Evolutionary conservation across 2,888 invertebrate species (phyloP).

Genomic region (Chrysolina oricalcia): DNA sequence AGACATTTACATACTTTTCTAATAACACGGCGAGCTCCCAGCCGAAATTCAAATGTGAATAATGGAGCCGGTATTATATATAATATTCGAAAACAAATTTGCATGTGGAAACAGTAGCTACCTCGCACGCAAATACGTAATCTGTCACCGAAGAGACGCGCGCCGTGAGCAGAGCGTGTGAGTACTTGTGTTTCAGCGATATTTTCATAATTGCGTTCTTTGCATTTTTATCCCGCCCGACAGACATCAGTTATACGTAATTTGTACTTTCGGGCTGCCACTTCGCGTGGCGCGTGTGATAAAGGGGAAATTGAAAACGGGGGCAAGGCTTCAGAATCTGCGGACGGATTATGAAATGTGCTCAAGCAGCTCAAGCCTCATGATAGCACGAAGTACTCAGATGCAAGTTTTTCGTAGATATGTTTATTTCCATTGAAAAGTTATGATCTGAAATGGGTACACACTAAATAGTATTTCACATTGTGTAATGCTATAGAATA

Average conservation of each 20-base stretch:
- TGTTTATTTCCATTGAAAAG: no score
- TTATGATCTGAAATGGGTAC: no score
- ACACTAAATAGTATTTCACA: no score
- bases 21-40: slow-evolving; percentile 40
- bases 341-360: not conserved
- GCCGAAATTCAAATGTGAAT: slow-evolving; percentile 48
- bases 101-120: slow-evolving; percentile 60
- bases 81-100: slow-evolving; percentile 62
- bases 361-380: no score
- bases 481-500: no score
- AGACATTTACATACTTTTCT: slow-evolving; percentile 49
- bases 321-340: not conserved
- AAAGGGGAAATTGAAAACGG: slow-evolving; percentile 1
- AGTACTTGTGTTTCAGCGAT: slow-evolving; percentile 60
- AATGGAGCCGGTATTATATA: slow-evolving; percentile 51
- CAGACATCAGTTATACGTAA: slow-evolving; percentile 56
- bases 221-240: slow-evolving; percentile 55
- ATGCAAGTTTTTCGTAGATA: no score
- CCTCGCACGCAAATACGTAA: slow-evolving; percentile 64
- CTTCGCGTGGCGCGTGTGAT: not conserved
- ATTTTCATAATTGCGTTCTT: slow-evolving; percentile 62
- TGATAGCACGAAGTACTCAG: no score
- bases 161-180: slow-evolving; percentile 55
- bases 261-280: not conserved
- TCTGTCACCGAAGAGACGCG: slow-evolving; percentile 59